Evolutionary conservation across 2,888 invertebrate species (phyloP).

Genomic region (Lycaena phlaeas): DNA sequence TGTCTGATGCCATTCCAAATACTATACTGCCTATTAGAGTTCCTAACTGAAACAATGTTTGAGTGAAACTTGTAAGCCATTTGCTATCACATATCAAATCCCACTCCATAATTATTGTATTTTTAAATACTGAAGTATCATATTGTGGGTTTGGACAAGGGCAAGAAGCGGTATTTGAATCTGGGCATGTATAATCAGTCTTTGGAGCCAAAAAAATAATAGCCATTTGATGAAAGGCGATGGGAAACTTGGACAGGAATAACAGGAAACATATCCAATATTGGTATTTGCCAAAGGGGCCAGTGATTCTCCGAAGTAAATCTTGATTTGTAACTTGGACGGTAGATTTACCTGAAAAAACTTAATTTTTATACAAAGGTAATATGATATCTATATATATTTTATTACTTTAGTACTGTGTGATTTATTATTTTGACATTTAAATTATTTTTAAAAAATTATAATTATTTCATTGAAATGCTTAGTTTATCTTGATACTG

Average conservation of each 20-base stretch:
- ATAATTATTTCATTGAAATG: too few relatives aligned
- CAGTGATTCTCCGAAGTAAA: slow-evolving; percentile 51
- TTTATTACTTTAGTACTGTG: too few relatives aligned
- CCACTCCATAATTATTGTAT: slow-evolving; percentile 84
- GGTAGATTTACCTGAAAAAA: slow-evolving; percentile 26
- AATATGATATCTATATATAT: too few relatives aligned
- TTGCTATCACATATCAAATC: slow-evolving; percentile 78
- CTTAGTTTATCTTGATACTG: too few relatives aligned
- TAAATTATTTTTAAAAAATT: too few relatives aligned
- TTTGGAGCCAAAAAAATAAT: slow-evolving; percentile 65
- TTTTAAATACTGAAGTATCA: slow-evolving; percentile 76
- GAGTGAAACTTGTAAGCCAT: slow-evolving; percentile 78
- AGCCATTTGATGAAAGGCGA: slow-evolving; percentile 67
- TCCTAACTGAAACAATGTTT: slow-evolving; percentile 83
- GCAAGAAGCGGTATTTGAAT: slow-evolving; percentile 49
- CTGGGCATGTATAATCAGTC: slow-evolving; percentile 37
- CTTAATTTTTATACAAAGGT: too few relatives aligned
- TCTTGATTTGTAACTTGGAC: slow-evolving; percentile 29
- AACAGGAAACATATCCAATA: slow-evolving; percentile 47
- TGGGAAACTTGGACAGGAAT: slow-evolving; percentile 56
- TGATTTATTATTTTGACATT: too few relatives aligned
- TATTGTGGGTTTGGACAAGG: slow-evolving; percentile 73
- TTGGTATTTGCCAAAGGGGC: slow-evolving; percentile 68
- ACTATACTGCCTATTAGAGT: slow-evolving; percentile 80
- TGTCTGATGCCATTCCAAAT: slow-evolving; percentile 83